Base-by-base conservation (phyloP, 1,140 invertebrate genomes). In the Ridgeia piscesae region DNA sequence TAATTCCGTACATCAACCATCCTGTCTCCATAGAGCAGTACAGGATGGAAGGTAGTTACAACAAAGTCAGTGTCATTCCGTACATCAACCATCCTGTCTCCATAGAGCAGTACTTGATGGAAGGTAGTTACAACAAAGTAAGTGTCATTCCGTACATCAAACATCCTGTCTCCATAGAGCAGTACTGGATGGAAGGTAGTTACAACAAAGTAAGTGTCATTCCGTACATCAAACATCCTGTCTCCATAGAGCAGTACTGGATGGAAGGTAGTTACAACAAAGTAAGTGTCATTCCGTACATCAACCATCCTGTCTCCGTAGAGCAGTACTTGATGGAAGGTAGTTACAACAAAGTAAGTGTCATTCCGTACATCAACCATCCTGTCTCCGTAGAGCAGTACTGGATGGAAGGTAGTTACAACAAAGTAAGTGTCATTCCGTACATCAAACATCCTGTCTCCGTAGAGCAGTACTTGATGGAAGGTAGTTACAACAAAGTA, bases 231-330 rank as follows among this genome's bases (percentile, higher is more conserved):
- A 97, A 97, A 93, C 98, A 99, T 95, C 99, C 99, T 0, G 97
- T 99, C 0, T 98, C 98, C 50, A 97, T 99, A 93, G 99, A 99
- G 95, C 99, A 99, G 95, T 99, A 99, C 96, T 97, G 99, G 89
- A 99, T 99, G 99, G 99, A 99, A 96, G 99, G 99, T 42, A 99
- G 98, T 93, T 99, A 99, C 95, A 99, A 99, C 95, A 99, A 99
- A 96, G 97, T 98, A 95, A 94, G 93, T 93, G 33, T 34, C 35
- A 33, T 42, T 42, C 42, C n/a, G n/a, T 99, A 99, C 95, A 99
- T 99, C 58, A 97, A 97, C 93, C 98, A 99, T 95, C 99, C 99
- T 0, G 97, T 99, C 0, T 98, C 98, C 50, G 96, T 99, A 93
- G 99, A 99, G 95, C 99, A 99, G 95, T 99, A 99, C 96, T 97